These are phyloP conservation scores for Polydrusus pterygomalis DNA, from an alignment of 2,888 invertebrate species.

Conservation along the genomic window DNA sequence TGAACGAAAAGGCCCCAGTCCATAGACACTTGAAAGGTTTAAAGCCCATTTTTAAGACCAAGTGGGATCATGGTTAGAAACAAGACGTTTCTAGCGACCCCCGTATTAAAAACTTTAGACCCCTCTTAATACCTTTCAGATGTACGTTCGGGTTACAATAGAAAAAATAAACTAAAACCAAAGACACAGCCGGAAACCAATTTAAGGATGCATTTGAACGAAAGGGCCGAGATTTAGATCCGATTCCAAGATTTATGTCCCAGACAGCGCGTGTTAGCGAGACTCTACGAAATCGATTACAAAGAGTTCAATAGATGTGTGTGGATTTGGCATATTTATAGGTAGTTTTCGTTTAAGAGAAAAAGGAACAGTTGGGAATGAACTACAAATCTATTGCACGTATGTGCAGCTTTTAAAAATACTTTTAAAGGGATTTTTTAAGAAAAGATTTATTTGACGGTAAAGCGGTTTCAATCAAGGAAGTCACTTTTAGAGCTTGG, in stretches of 20 bases:
- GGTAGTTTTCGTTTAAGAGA: slow-evolving; percentile 38
- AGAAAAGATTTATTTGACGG: not conserved
- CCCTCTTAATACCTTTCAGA: no score
- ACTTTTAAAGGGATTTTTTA: not conserved
- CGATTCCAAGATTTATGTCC: slow-evolving; percentile 33
- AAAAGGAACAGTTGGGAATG: slow-evolving; percentile 9
- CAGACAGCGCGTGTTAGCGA: slow-evolving; percentile 37
- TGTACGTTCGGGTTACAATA: not conserved
- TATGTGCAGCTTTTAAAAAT: not conserved
- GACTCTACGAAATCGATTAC: slow-evolving; percentile 44
- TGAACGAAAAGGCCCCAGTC: slow-evolving; percentile 1
- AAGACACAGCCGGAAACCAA: not conserved
- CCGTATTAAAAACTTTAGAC: no score
- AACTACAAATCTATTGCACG: slow-evolving; percentile 13
- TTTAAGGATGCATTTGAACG: slow-evolving; percentile 6
- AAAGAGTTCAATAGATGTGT: slow-evolving; percentile 39
- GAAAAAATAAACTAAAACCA: not conserved
- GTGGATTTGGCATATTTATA: slow-evolving; percentile 51
- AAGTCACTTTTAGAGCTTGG: no score
- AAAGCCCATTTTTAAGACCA: no score
- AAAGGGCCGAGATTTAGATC: slow-evolving; percentile 12
- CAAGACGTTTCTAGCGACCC: no score
- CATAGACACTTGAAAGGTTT: no score
- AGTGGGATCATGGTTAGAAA: no score
- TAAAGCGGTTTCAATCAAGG: no score